Evolutionary conservation across 2,113 vertebrate genomes (phyloP).

Genomic region (Scopus umbretta): DNA sequence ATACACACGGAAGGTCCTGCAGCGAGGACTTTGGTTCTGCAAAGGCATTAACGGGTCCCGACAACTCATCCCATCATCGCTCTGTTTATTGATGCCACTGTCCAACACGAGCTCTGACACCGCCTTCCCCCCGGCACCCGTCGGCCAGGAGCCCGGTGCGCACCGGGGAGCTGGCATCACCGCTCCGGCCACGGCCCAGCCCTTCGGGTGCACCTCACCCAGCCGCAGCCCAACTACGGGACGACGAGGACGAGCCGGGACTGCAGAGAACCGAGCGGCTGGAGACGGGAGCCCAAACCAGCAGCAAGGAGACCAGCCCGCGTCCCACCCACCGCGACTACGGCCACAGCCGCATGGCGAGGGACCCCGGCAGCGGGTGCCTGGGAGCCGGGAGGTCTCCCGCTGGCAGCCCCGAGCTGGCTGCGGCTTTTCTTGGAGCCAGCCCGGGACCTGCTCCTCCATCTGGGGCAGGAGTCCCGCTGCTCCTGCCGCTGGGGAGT

Average conservation of each 20-base stretch:
- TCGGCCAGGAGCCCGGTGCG: rapidly evolving
- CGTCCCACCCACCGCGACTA: not conserved
- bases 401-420: not conserved
- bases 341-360: not conserved
- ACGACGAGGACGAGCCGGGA: not conserved
- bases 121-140: not conserved
- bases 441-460: not conserved
- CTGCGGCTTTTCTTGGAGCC: not conserved
- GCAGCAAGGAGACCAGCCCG: rapidly evolving
- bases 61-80: not conserved
- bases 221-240: not conserved
- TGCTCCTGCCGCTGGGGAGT: rapidly evolving
- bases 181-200: not conserved
- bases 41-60: not conserved
- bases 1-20: rapidly evolving
- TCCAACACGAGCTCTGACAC: not conserved
- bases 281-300: not conserved
- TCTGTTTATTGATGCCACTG: not conserved
- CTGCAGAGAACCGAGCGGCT: rapidly evolving
- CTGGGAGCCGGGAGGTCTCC: not conserved
- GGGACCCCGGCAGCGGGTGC: not conserved
- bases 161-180: not conserved
- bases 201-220: not conserved
- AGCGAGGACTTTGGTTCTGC: not conserved
- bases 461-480: not conserved